Percentiles rank a stretch among this genome's conserved stretches.
Conservation (phyloP, 2,113 vertebrate species). For the Montifringilla adamsi region DNA sequence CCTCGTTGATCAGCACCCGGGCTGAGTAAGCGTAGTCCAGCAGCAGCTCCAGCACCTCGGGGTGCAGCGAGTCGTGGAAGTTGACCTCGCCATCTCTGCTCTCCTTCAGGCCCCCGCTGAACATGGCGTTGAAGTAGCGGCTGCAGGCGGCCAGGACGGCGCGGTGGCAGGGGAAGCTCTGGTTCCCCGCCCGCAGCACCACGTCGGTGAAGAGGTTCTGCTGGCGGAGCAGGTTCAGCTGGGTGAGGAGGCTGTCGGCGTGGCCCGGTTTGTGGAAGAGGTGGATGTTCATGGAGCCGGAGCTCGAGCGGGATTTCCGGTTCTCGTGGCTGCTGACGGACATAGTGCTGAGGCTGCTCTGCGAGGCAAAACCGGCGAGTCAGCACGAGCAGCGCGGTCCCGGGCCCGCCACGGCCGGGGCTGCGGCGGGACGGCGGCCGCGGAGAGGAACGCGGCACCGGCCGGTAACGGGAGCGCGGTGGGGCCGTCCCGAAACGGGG, state of each 20-base stretch:
- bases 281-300: conserved; percentile 83
- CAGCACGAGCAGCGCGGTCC: background rate
- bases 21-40: conserved; percentile 82
- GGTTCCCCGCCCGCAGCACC: conserved; percentile 78
- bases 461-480: conserved; percentile 68
- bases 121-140: conserved; percentile 85
- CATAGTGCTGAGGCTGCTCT: conserved; percentile 62
- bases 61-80: conserved; percentile 80
- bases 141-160: conserved; percentile 82
- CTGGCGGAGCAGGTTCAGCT: conserved; percentile 79
- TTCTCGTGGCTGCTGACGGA: conserved; percentile 83
- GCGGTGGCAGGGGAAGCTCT: conserved; percentile 79
- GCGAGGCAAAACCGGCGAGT: background rate
- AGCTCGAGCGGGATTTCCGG: conserved; percentile 82
- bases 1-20: conserved; percentile 82
- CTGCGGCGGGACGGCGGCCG: background rate
- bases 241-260: conserved; percentile 81
- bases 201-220: conserved; percentile 81
- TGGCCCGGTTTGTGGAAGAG: conserved; percentile 83
- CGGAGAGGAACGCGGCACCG: conserved; percentile 57
- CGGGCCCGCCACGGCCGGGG: background rate
- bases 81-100: conserved; percentile 79
- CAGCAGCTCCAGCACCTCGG: conserved; percentile 82
- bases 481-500: background rate
- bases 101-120: conserved; percentile 81